phyloP scores from a whole-genome alignment of 2,888 invertebrate genomes.

The Ormyrus pomaceus region DNA sequence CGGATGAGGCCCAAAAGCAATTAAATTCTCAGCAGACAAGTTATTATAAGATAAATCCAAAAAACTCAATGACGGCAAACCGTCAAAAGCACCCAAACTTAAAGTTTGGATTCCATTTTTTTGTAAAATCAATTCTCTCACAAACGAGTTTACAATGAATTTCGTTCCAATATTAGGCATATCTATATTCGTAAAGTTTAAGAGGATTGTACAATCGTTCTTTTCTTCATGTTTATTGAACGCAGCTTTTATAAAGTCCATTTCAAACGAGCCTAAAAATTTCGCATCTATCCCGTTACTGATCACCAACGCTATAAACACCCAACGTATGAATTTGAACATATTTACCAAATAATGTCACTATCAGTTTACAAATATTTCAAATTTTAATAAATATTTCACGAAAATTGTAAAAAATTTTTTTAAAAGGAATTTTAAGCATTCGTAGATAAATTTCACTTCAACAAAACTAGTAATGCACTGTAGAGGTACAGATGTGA shows the following conservation, averaged over 20 bases:
- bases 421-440: too few relatives aligned
- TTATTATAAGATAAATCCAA: slow-evolving; percentile 12
- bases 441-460: too few relatives aligned
- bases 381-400: too few relatives aligned
- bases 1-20: slow-evolving; percentile 1
- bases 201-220: not conserved
- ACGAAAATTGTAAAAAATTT: too few relatives aligned
- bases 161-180: not conserved
- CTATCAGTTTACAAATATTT: too few relatives aligned
- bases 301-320: not conserved
- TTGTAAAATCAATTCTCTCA: not conserved
- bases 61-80: not conserved
- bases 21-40: not conserved
- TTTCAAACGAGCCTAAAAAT: not conserved
- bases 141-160: slow-evolving; percentile 1
- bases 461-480: too few relatives aligned
- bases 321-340: not conserved
- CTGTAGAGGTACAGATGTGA: too few relatives aligned
- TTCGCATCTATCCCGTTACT: not conserved
- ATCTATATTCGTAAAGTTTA: slow-evolving; percentile 1
- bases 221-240: not conserved
- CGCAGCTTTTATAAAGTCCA: not conserved
- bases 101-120: not conserved
- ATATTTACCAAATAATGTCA: not conserved
- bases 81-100: slow-evolving; percentile 10